Evolutionary conservation across 2,888 invertebrate genomes (phyloP).

Genomic region (Unio pictorum): DNA sequence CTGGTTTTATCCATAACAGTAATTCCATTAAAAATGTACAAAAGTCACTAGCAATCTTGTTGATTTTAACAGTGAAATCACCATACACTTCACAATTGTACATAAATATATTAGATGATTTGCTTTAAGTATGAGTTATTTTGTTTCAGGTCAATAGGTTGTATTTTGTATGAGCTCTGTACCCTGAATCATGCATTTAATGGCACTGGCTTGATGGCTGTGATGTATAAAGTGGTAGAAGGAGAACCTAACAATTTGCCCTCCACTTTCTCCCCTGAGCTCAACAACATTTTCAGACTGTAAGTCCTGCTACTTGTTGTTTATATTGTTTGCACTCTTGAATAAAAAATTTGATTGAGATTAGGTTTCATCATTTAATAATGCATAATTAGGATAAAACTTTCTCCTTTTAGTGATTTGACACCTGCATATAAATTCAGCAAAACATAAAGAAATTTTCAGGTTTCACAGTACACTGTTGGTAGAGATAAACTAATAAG

Average conservation of each 20-base stretch:
- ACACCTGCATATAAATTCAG: too few species aligned
- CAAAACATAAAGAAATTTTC: too few species aligned
- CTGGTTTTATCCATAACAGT: too few species aligned
- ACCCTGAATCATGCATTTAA: slow-evolving; percentile 70
- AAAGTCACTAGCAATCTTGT: too few species aligned
- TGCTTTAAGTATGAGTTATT: background rate
- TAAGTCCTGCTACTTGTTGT: slow-evolving; percentile 38
- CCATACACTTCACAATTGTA: too few species aligned
- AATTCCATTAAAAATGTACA: too few species aligned
- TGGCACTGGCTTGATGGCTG: slow-evolving; percentile 70
- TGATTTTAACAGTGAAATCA: too few species aligned
- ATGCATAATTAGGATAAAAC: too few species aligned
- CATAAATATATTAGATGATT: too few species aligned
- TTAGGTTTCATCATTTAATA: background rate
- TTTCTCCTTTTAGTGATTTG: background rate
- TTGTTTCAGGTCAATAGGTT: slow-evolving; percentile 70
- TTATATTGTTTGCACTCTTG: background rate
- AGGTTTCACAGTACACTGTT: too few species aligned
- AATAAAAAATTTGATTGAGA: background rate
- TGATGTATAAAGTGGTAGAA: slow-evolving; percentile 72
- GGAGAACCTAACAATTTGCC: slow-evolving; percentile 67
- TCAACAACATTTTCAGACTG: slow-evolving; percentile 65
- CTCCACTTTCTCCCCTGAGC: slow-evolving; percentile 60
- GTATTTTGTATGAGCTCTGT: slow-evolving; percentile 71
- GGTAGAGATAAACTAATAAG: too few species aligned